These are phyloP conservation scores for Hipparchia semele DNA, from an alignment of 2,888 invertebrate species.

Conservation along the genomic window DNA sequence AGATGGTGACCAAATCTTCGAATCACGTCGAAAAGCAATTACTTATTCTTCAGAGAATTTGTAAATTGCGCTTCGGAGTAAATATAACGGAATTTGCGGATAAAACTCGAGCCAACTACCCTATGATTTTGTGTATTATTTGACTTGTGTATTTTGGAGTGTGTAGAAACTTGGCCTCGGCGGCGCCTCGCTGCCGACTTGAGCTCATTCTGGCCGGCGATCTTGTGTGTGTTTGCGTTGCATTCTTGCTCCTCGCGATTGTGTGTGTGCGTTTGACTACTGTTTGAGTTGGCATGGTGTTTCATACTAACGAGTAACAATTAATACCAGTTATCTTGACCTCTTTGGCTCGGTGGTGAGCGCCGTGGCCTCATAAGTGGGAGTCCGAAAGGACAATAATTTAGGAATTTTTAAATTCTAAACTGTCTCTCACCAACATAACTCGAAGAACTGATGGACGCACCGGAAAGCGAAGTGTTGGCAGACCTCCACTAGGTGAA, in stretches of 20 bases:
- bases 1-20: no score
- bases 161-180: conserved; percentile 58
- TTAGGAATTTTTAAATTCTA: no score
- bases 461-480: no score
- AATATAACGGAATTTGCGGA: neutral
- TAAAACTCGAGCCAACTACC: neutral
- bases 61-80: no score
- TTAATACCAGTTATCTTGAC: conserved; percentile 20
- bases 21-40: no score
- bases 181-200: conserved; percentile 49
- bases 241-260: conserved; percentile 61
- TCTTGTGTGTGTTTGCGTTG: conserved; percentile 77
- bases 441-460: no score
- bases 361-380: no score
- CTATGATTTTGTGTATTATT: conserved; percentile 48
- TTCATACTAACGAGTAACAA: conserved; percentile 32
- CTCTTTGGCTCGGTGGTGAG: no score
- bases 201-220: conserved; percentile 81
- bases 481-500: no score
- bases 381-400: neutral
- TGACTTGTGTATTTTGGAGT: conserved; percentile 67
- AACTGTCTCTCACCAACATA: no score
- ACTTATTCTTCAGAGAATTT: no score
- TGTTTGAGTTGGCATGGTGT: conserved; percentile 66
- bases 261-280: conserved; percentile 65